Base-by-base conservation (phyloP, 2,888 invertebrate species). In the Fissipunctia ypsillon region DNA sequence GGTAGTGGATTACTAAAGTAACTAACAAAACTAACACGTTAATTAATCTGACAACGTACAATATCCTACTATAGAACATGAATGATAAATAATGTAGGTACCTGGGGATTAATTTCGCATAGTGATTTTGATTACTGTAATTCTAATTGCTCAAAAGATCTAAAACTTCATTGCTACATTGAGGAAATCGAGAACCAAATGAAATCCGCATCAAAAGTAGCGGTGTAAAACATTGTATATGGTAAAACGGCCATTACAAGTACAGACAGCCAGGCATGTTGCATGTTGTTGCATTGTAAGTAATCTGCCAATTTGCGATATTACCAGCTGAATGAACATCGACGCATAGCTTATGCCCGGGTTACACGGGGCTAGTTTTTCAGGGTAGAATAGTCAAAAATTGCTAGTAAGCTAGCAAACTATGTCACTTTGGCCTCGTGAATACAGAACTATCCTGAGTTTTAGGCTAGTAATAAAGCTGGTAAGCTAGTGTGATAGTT, bases 281-380 rank as follows among this genome's bases (percentile, higher is more conserved):
- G 76, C 83, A 84, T 81, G 81, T 64, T 75, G 76, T 68, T 75
- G 76, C 69, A 72, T 77, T 85, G 85, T 81, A 83, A 85, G 76
- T 81, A 85, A 85, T 85, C 81, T 77, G 85, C 84, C 85, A 85
- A 85, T 85, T 85, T 85, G 85, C 81, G 77, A 83, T 85, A 84
- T 78, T 77, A 81, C 85, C 25, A 56, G 52, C 35, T 73, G 72
- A 81, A 81, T 81, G 75, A 78, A 83, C 81, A 75, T 66, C 64
- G 70, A 69, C 72, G 61, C 76, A 64, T 56, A 66, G 71, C 69
- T 72, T 52, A 52, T 6, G 64, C n/a, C n/a, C 52, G 61, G n/a
- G 41, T 10, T 67, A 67, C 41, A 41, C 28, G 16, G 14, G 10
- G 6, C 28, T 60, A 41, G 7, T 38, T 66, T 14, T 57, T 38